phyloP scores from a whole-genome alignment of 2,113 vertebrate genomes.

The Chlorocebus sabaeus region DNA sequence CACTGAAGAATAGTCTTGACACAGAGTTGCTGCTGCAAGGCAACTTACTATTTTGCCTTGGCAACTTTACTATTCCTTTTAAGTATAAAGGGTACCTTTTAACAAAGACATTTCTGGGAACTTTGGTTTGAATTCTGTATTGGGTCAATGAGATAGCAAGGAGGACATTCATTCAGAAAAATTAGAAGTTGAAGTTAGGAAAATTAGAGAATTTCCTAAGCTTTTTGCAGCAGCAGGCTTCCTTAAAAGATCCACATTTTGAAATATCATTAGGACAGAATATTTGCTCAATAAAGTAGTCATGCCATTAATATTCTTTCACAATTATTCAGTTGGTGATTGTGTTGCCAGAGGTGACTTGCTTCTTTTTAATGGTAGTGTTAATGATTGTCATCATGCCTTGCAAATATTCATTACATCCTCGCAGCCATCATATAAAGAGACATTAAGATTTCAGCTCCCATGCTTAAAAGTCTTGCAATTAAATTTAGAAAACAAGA shows the following conservation, averaged over 20 bases:
- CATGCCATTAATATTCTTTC: neutral
- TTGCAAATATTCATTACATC: neutral
- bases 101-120: neutral
- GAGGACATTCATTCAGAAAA: neutral
- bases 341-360: neutral
- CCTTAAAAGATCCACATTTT: neutral
- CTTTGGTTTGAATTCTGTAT: neutral
- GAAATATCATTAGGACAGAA: constrained; percentile 3
- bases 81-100: neutral
- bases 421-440: neutral
- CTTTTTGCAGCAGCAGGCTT: neutral
- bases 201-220: neutral
- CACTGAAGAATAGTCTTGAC: constrained; percentile 48
- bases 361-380: neutral
- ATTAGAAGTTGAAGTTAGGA: neutral
- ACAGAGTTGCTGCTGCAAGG: neutral
- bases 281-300: neutral
- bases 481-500: neutral
- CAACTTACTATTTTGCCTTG: neutral
- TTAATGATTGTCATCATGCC: neutral
- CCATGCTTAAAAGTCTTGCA: neutral
- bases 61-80: neutral
- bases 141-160: neutral
- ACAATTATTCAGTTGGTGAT: neutral
- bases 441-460: neutral